Base-by-base conservation (phyloP, 2,888 invertebrate genomes). In the Dendrolimus pini region DNA sequence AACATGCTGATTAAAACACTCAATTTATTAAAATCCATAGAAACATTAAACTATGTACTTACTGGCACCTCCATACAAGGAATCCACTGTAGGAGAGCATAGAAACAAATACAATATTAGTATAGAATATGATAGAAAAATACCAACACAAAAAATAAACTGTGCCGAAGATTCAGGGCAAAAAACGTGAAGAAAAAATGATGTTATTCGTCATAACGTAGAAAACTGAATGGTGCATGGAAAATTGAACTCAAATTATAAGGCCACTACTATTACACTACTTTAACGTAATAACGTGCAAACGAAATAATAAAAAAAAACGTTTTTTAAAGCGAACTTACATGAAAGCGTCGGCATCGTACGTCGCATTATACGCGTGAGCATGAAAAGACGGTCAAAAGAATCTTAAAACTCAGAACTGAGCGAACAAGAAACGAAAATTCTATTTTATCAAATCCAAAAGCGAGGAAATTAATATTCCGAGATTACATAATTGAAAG, bases 51-150 rank as follows among this genome's bases (percentile, higher is more conserved):
- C 59, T 52, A 61, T 65, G 69, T 84, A 93, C 93, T 93, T 92
- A 93, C 93, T 93, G 85, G 93, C 93, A 84, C 93, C 93, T 92
- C 94, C 94, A 93, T 93, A 93, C 78, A 94, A 89, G 74, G 94
- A 94, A 92, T 94, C 95, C 93, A 94, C 95, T 94, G 92, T 71
- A 84, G 82, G 81, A 67, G 67, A 69, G 81, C 80, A 82, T 72
- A 77, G 78, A 80, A 80, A 77, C 74, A 87, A 88, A 77, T 56
- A 71, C 56, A 73, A 69, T 62, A 82, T 91, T 92, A 92, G 88
- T 89, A 67, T 55, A 59, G 54, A 64, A 67, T 60, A 63, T 59
- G 41, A 59, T 53, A 64, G 41, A 61, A 56, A 56, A 56, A 64
- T 18, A 62, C 60, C 52, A 66, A 65, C 60, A 77, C 69, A 78